phyloP scores from a whole-genome alignment of 2,113 vertebrate genomes.

The Natator depressus region DNA sequence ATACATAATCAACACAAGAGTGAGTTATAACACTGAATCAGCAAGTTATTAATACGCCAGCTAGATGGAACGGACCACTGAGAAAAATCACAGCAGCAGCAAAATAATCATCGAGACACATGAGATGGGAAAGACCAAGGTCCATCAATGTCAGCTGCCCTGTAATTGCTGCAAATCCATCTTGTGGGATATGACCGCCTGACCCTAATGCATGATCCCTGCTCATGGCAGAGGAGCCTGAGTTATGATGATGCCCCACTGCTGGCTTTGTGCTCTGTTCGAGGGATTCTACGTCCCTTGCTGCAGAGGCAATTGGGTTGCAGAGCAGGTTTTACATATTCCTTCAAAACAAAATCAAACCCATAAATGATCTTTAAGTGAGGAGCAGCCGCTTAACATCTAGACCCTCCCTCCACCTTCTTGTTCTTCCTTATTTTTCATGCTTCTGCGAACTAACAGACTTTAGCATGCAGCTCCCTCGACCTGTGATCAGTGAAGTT shows the following conservation, averaged over 20 bases:
- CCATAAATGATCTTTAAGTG: conserved; percentile 47
- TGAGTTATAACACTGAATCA: background rate
- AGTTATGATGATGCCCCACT: accelerated
- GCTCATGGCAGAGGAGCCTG: background rate
- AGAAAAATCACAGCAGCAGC: background rate
- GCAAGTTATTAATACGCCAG: background rate
- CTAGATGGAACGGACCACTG: background rate
- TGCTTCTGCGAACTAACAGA: conserved; percentile 40
- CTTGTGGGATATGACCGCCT: background rate
- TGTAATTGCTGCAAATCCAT: background rate
- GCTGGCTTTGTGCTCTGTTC: accelerated
- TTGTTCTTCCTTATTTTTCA: conserved; percentile 28
- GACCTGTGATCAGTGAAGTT: background rate
- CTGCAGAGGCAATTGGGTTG: background rate
- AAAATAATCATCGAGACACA: background rate
- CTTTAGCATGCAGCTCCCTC: background rate
- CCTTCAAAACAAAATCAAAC: conserved; percentile 20
- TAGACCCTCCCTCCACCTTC: background rate
- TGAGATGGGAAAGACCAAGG: background rate
- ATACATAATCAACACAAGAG: background rate
- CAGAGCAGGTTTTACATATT: background rate
- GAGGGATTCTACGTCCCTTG: background rate
- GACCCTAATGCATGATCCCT: background rate
- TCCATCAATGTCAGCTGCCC: accelerated
- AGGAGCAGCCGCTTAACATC: conserved; percentile 36